These are phyloP conservation scores for Phrynocephalus forsythii DNA, from an alignment of 2,797 vertebrate species.

Conservation along the genomic window DNA sequence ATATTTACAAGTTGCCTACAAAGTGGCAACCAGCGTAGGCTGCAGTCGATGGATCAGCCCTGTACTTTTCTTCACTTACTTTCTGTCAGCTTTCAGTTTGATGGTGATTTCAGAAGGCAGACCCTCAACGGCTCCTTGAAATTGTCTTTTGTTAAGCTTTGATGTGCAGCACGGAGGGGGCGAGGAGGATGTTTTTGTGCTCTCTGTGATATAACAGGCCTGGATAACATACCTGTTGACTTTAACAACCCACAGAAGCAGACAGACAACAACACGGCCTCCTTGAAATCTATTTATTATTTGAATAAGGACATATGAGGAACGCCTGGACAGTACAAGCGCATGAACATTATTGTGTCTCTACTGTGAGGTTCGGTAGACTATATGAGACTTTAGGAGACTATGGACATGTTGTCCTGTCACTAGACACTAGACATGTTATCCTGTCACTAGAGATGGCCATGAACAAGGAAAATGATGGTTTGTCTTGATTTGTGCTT, in stretches of 20 bases:
- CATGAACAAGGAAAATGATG: too few relatives aligned
- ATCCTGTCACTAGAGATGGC: too few relatives aligned
- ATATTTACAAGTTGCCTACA: constrained; percentile 68
- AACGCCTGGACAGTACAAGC: too few relatives aligned
- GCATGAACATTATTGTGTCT: too few relatives aligned
- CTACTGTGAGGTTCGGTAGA: too few relatives aligned
- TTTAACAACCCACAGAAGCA: background rate
- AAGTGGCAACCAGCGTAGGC: constrained; percentile 48
- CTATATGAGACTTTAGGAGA: too few relatives aligned
- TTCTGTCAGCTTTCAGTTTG: constrained; percentile 77
- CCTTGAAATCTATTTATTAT: background rate
- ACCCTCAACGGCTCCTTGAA: constrained; percentile 61
- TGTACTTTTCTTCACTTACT: constrained; percentile 74
- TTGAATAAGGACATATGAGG: too few relatives aligned
- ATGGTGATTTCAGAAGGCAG: constrained; percentile 52
- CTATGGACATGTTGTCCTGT: too few relatives aligned
- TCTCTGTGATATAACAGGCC: constrained; percentile 42
- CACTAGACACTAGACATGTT: too few relatives aligned
- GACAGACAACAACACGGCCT: background rate
- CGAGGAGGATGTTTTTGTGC: constrained; percentile 21
- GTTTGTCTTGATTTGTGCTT: too few relatives aligned
- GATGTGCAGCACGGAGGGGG: constrained; percentile 12
- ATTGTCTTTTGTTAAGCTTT: constrained; percentile 66
- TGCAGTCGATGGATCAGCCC: constrained; percentile 46
- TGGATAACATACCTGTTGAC: background rate